Evolutionary conservation across 2,113 vertebrate species (phyloP).

Genomic region (Phylloscopus trochilus): DNA sequence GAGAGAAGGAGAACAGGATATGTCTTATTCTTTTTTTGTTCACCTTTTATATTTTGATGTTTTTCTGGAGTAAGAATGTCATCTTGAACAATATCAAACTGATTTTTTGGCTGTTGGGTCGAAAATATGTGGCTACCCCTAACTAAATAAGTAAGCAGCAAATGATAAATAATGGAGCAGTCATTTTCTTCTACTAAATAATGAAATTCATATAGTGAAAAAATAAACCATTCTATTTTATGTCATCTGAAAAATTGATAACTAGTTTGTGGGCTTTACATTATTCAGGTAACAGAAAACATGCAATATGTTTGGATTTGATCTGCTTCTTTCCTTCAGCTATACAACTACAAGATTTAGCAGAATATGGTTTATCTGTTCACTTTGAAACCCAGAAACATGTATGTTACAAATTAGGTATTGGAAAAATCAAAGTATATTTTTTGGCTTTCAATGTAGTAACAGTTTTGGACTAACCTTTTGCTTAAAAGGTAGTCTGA

Average conservation of each 20-base stretch:
- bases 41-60: neutral
- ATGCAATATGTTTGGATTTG: neutral
- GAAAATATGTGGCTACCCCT: neutral
- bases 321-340: neutral
- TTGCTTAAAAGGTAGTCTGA: neutral
- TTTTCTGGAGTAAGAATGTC: neutral
- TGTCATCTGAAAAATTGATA: conserved; percentile 56
- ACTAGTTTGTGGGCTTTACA: conserved; percentile 23
- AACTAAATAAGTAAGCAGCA: conserved; percentile 37
- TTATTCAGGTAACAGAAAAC: conserved; percentile 27
- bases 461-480: neutral
- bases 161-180: conserved; percentile 45
- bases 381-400: neutral
- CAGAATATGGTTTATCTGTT: neutral
- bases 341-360: neutral
- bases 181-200: conserved; percentile 53
- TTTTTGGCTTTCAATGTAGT: neutral
- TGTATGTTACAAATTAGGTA: neutral
- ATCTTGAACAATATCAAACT: neutral
- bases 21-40: neutral
- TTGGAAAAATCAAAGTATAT: neutral
- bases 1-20: neutral
- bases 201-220: conserved; percentile 44
- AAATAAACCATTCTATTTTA: conserved; percentile 45
- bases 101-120: neutral